phyloP scores from a whole-genome alignment of 2,113 vertebrate genomes.

The Brachirus orientalis region DNA sequence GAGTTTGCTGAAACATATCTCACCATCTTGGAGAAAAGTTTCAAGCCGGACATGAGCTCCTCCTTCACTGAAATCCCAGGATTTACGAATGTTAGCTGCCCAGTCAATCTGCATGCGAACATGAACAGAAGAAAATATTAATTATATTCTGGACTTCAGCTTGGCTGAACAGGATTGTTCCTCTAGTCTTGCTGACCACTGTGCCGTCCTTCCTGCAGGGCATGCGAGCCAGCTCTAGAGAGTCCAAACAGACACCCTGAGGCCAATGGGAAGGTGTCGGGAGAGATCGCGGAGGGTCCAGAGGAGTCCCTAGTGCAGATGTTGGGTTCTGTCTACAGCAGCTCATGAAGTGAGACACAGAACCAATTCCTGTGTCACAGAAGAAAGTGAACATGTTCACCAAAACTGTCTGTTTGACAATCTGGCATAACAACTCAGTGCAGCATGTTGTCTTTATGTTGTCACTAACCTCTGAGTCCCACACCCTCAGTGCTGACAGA shows the following conservation, averaged over 20 bases:
- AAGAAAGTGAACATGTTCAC: neutral
- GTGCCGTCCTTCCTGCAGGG: constrained; percentile 80
- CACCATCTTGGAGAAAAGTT: constrained; percentile 77
- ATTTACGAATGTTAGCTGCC: constrained; percentile 75
- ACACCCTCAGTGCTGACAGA: constrained; percentile 78
- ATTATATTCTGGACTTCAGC: neutral
- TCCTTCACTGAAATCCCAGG: constrained; percentile 82
- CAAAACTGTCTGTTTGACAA: neutral
- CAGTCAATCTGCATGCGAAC: constrained; percentile 74
- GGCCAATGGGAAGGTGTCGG: constrained; percentile 73
- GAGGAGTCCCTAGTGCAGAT: constrained; percentile 51
- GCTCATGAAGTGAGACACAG: constrained; percentile 80
- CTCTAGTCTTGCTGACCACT: constrained; percentile 53
- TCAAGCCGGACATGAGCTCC: constrained; percentile 71
- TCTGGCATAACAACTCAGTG: neutral
- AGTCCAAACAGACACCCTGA: constrained; percentile 58
- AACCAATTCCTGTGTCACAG: constrained; percentile 76
- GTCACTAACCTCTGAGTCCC: constrained; percentile 76
- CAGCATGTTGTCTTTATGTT: neutral
- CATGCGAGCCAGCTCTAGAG: constrained; percentile 75
- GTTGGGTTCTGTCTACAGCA: constrained; percentile 77
- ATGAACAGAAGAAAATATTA: constrained; percentile 7
- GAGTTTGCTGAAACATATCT: neutral
- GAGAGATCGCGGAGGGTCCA: constrained; percentile 69
- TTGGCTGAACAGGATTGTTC: neutral